Evolutionary conservation across 2,888 invertebrate species (phyloP), one percentile per base, ranked within the genome.

Genomic region (Drosophila kuntzei): DNA sequence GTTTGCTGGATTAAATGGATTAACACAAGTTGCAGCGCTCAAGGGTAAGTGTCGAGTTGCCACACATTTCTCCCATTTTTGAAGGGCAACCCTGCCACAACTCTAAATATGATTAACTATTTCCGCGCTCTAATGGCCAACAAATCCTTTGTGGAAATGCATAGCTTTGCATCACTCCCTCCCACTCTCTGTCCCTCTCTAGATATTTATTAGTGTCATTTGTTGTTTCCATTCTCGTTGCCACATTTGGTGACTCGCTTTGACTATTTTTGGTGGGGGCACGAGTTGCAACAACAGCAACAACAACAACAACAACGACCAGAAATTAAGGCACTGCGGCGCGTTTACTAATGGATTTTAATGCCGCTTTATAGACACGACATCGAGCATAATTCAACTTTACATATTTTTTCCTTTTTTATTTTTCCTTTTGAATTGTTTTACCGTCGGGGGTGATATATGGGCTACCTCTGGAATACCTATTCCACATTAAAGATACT

Each of bases 11-110:
- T 91, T 91, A 90, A 86, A 88, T 89, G 90, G 91, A 90, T 90
- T 91, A 88, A 85, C 87, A 78, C 83, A 83, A 85, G 91, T 90
- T 83, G 84, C 89, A 69, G 91, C 91, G 78, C 91, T 90, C 86
- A 90, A 90, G 91, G 90, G 90, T 90, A 90, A 90, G 90, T 90
- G 63, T 71, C 59, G 44, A 55, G 39, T 55, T 68, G 60, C 51
- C 55, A 53, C 34, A 37, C 46, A 43, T 47, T 12, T 18, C 18
- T 29, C 5, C 49, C 12, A 25, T 37, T 43, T 74, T 76, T 87
- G 81, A 83, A 81, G 86, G 83, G 76, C 87, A 74, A 59, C n/a
- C 29, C 43, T 46, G 47, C 47, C 16, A 22, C 18, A 41, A 47
- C 16, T 39, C 29, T 37, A 64, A 71, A 54, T 66, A 81, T 79